These are phyloP conservation scores for Rhegmatorhina hoffmannsi DNA, from an alignment of 2,113 vertebrate species.

Conservation along the genomic window DNA sequence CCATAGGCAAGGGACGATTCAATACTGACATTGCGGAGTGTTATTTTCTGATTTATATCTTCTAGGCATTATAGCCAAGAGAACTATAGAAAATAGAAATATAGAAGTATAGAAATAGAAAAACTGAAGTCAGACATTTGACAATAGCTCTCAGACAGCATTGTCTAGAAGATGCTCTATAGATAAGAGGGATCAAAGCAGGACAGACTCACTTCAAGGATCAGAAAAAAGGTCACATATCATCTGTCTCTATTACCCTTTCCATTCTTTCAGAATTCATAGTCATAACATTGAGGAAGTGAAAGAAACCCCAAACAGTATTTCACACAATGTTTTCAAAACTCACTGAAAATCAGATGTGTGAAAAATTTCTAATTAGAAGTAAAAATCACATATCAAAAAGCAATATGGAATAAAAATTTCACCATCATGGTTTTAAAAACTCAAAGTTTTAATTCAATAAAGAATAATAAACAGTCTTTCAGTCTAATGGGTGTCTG, in stretches of 20 bases:
- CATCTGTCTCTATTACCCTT: not conserved
- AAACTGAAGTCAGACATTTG: not conserved
- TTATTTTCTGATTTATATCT: not conserved
- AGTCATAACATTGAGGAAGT: not conserved
- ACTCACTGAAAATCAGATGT: not conserved
- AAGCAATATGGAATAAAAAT: not conserved
- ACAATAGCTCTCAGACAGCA: not conserved
- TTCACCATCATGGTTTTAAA: not conserved
- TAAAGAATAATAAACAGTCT: not conserved
- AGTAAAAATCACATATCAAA: not conserved
- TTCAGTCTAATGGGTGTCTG: not conserved
- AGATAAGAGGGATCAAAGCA: not conserved
- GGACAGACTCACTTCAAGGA: not conserved
- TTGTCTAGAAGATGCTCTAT: not conserved
- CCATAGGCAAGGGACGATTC: not conserved
- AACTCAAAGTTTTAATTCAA: not conserved
- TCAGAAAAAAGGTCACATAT: not conserved
- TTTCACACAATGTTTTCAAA: not conserved
- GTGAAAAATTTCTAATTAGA: not conserved
- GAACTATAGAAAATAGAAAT: not conserved
- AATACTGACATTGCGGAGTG: not conserved
- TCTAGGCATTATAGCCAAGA: not conserved
- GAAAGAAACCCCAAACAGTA: not conserved
- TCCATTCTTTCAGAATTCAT: not conserved
- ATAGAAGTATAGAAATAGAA: not conserved